phyloP scores from a whole-genome alignment of 2,113 vertebrate species.

The Entelurus aequoreus region DNA sequence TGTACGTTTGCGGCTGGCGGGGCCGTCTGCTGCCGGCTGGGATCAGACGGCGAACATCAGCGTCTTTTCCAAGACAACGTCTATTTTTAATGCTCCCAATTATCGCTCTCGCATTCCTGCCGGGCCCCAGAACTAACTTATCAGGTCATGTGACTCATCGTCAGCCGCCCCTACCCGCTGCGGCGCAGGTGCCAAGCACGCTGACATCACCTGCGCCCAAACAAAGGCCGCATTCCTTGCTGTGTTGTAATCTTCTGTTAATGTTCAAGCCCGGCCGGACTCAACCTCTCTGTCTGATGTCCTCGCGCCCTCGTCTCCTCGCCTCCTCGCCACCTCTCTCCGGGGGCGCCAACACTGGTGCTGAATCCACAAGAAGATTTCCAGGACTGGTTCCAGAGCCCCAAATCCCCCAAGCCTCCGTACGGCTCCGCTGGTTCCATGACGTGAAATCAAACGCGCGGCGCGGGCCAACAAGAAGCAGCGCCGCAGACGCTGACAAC shows the following conservation, averaged over 20 bases:
- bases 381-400: constrained; percentile 2
- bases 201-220: constrained; percentile 51
- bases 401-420: neutral
- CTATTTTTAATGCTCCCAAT: constrained; percentile 27
- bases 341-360: neutral
- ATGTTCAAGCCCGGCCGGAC: constrained; percentile 19
- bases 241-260: constrained; percentile 40
- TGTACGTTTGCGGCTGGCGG: constrained; percentile 65
- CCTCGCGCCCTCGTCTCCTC: neutral
- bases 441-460: neutral
- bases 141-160: constrained; percentile 64
- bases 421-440: neutral
- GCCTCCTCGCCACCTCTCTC: constrained; percentile 2
- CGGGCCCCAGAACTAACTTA: neutral
- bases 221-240: constrained; percentile 56
- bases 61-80: constrained; percentile 31
- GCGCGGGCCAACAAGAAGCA: no score
- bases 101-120: neutral
- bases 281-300: constrained; percentile 26
- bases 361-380: constrained; percentile 8
- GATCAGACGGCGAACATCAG: constrained; percentile 67
- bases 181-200: constrained; percentile 56
- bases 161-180: no score
- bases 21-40: constrained; percentile 66
- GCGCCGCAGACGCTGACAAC: neutral